Evolutionary conservation across 2,113 vertebrate genomes (phyloP).

Genomic region (Colinus virginianus): DNA sequence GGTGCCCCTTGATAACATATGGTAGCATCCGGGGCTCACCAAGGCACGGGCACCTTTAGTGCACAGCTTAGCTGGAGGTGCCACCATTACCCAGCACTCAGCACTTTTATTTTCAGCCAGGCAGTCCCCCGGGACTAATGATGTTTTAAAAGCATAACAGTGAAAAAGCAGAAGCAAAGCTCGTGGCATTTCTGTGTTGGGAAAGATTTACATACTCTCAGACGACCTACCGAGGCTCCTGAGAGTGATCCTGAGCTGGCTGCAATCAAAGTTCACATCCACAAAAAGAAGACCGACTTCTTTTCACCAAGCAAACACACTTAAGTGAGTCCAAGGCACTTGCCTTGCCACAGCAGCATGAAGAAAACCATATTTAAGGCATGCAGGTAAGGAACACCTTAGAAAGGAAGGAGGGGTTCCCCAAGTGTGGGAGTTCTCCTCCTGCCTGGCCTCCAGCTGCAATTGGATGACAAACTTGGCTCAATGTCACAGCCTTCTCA

Average conservation of each 20-base stretch:
- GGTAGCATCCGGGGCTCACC: rapidly evolving
- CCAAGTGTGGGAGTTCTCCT: neutral
- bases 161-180: conserved; percentile 67
- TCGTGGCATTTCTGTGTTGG: conserved; percentile 8
- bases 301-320: neutral
- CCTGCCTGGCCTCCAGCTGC: neutral
- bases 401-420: neutral
- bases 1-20: rapidly evolving
- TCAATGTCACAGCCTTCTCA: neutral
- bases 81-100: conserved; percentile 32
- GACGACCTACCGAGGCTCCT: conserved; percentile 28
- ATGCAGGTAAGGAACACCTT: neutral
- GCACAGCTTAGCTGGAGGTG: neutral
- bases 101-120: conserved; percentile 67
- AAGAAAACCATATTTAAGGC: neutral
- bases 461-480: neutral
- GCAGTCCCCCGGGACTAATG: conserved; percentile 54
- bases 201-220: conserved; percentile 35
- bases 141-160: conserved; percentile 66
- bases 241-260: neutral
- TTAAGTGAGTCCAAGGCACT: neutral
- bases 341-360: neutral
- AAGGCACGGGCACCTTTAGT: neutral
- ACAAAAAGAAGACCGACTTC: neutral
- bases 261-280: neutral